A percentile compares a stretch with the other conserved stretches of the same genome.
phyloP scores from a whole-genome alignment of 2,797 vertebrate species.

The Dryobates pubescens region DNA sequence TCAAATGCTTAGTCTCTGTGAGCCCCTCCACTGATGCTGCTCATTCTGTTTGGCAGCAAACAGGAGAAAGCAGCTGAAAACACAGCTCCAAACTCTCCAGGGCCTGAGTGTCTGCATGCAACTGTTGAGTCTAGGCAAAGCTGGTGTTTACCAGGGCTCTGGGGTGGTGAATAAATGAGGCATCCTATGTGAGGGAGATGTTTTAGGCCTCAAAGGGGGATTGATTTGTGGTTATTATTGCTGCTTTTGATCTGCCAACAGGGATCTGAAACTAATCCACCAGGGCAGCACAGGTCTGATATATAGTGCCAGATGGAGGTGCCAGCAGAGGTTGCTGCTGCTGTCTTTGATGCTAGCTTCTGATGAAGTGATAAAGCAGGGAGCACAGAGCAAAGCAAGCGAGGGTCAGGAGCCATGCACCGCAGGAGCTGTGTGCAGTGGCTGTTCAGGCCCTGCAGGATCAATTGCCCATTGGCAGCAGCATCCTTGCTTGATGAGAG shows the following conservation, averaged over 20 bases:
- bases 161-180: slow-evolving; percentile 26
- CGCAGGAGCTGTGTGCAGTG: neutral
- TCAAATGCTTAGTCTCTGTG: neutral
- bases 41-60: slow-evolving; percentile 11
- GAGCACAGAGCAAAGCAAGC: slow-evolving; percentile 1
- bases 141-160: slow-evolving; percentile 22
- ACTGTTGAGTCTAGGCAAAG: neutral
- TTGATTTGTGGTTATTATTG: slow-evolving; percentile 70
- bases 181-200: neutral
- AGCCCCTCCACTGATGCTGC: neutral
- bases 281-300: slow-evolving; percentile 43
- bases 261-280: slow-evolving; percentile 60
- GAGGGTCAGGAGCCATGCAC: neutral
- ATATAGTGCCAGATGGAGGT: slow-evolving; percentile 48
- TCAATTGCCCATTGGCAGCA: neutral
- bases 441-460: neutral
- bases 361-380: slow-evolving; percentile 32
- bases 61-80: neutral
- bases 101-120: neutral
- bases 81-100: neutral
- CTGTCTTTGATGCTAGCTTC: neutral
- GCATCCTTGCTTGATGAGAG: neutral
- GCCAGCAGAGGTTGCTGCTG: slow-evolving; percentile 52
- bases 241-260: slow-evolving; percentile 58
- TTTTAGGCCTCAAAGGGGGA: slow-evolving; percentile 47